These are phyloP conservation scores for Paralichthys olivaceus DNA, from an alignment of 2,113 vertebrate genomes.

Conservation along the genomic window DNA sequence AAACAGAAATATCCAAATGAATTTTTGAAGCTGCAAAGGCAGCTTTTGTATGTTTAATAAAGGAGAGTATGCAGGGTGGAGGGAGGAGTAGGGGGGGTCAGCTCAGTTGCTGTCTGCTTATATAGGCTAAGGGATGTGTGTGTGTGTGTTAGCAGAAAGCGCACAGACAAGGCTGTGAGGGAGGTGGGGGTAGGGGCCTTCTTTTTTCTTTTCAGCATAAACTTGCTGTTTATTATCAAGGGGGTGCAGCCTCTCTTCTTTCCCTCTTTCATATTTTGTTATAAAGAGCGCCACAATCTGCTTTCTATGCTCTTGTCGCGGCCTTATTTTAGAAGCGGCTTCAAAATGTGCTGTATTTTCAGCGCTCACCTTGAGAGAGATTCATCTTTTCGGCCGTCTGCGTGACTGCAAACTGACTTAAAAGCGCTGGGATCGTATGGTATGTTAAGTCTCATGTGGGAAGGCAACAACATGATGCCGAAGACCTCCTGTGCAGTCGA, in stretches of 20 bases:
- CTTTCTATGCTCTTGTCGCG: constrained; percentile 31
- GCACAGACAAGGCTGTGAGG: constrained; percentile 68
- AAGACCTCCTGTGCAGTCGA: constrained; percentile 57
- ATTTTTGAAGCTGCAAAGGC: constrained; percentile 46
- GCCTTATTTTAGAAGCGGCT: constrained; percentile 51
- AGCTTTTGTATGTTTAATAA: constrained; percentile 65
- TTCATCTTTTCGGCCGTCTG: constrained; percentile 37
- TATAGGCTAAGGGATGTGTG: constrained; percentile 77
- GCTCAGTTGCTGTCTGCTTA: constrained; percentile 76
- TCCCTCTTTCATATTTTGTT: constrained; percentile 33
- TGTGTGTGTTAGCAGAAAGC: constrained; percentile 56
- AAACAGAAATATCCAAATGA: constrained; percentile 40
- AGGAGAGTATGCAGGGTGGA: constrained; percentile 63
- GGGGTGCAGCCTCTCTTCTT: constrained; percentile 49
- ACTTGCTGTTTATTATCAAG: constrained; percentile 75
- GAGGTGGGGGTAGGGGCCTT: constrained; percentile 77
- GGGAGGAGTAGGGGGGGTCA: constrained; percentile 55
- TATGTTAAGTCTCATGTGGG: constrained; percentile 52
- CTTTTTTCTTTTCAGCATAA: constrained; percentile 78
- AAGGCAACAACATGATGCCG: constrained; percentile 59
- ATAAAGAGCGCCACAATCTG: constrained; percentile 39
- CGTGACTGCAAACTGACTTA: constrained; percentile 52
- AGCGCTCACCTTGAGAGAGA: constrained; percentile 57
- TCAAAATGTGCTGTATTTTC: constrained; percentile 49
- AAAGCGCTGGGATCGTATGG: constrained; percentile 51